Evolutionary conservation across 1,140 invertebrate genomes (phyloP), one percentile per base, ranked within the genome.

Genomic region (Dreissena polymorpha): DNA sequence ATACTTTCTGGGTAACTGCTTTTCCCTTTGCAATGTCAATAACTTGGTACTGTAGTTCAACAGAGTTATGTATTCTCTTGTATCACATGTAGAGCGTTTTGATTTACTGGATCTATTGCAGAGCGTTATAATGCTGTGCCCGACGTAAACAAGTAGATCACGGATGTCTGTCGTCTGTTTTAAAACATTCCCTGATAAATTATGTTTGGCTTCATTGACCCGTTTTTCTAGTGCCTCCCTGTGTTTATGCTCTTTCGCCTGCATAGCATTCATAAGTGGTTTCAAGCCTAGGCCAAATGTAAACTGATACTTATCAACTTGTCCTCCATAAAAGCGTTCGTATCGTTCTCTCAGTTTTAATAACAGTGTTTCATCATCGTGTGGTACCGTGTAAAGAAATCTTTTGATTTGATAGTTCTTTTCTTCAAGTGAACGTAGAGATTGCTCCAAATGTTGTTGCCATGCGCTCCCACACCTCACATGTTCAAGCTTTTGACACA

Each of bases 261-360:
- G 65, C 13, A 60, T 39, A 10, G 77, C 77, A 21, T 18, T 67
- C 77, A 79, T 79, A 18, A 79, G 51, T n/a, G 68, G 77, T 49
- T 79, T 79, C 6, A 79, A 50, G 27, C 77, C 77, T 13, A 79
- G 29, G 16, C 77, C 77, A 49, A 69, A 70, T 21, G 29, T 79
- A 29, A 79, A 79, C 25, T 79, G 23, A 29, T 70, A 79, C 21
- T 25, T 70, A 12, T 18, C n/a, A 60, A 70, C 77, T 25, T n/a
- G 10, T 51, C 63, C 53, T 6, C 77, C 77, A 51, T 79, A 79
- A 79, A 79, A 79, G 16, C 68, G 21, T 71, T 79, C 77, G 23
- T 70, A 79, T n/a, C 68, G 63, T 50, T 79, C 77, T 70, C 77
- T 70, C 6, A 71, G 53, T 63, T 25, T 71, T 12, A 79, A 50